Percentiles rank a stretch among this genome's conserved stretches.
Conservation (phyloP, 1,140 invertebrate genomes). For the Ceratitis capitata region DNA sequence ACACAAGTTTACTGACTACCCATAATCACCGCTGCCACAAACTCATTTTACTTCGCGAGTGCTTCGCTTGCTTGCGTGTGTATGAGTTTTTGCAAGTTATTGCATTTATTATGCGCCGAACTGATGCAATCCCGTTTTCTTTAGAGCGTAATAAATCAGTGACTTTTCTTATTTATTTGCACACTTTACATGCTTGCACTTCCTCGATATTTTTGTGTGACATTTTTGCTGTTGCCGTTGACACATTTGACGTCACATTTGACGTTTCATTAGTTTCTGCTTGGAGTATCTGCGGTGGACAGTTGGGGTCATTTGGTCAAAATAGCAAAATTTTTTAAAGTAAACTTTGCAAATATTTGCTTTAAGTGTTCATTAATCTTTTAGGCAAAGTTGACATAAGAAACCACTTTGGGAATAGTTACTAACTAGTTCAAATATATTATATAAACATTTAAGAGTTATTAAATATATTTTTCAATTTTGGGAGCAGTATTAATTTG, state of each 20-base stretch:
- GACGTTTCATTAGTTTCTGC: conserved; percentile 16
- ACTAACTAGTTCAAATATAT: too few species aligned
- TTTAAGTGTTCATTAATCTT: too few species aligned
- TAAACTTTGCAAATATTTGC: not conserved
- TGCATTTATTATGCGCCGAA: conserved; percentile 19
- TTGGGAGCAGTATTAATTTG: too few species aligned
- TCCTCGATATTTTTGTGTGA: conserved; percentile 27
- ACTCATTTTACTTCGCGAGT: not conserved
- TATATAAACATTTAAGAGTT: too few species aligned
- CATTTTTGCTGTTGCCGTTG: conserved; percentile 7
- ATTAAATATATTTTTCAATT: too few species aligned
- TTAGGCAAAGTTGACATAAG: too few species aligned
- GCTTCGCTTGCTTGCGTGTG: not conserved
- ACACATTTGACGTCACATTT: not conserved
- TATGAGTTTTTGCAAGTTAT: not conserved
- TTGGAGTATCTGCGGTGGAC: not conserved
- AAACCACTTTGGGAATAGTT: too few species aligned
- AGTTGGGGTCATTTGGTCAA: not conserved
- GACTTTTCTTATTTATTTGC: conserved; percentile 8
- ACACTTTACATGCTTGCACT: not conserved
- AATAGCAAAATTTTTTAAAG: not conserved
- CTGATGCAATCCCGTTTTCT: conserved; percentile 1
- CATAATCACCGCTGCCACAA: not conserved
- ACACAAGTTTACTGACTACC: not conserved
- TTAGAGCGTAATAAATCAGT: conserved; percentile 45